Base-by-base conservation (phyloP, 2,113 vertebrate genomes). In the Macrotis lagotis region DNA sequence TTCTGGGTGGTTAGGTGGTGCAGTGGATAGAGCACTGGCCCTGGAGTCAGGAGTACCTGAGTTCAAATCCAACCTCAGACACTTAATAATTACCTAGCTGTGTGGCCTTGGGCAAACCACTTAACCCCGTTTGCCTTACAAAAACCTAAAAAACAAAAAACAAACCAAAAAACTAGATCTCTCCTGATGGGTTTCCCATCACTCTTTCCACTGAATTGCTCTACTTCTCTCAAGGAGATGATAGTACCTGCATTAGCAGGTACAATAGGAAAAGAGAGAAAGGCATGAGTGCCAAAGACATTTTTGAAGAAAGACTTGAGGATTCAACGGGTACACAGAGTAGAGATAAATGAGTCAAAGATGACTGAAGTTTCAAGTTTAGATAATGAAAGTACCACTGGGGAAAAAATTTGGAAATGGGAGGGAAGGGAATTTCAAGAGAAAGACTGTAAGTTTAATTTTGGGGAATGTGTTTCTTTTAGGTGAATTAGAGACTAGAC, bases 181-280 rank as follows among this genome's bases (percentile, higher is more conserved):
- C 55, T 66, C 28, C 55, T 24, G 66, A 83, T 16, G 44, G 16
- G 7, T 83, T 83, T 83, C 66, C n/a, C 66, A 83, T 83, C 1
- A 44, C n/a, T 83, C 66, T 44, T 83, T 44, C 24, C 16, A 74
- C n/a, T 44, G 44, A 0, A 22, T 83, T 44, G n/a, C 16, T 44
- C 6, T 5, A 3, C 66, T 16, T 83, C 16, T 83, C n/a, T 83
- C 44, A 83, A 44, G 37, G 37, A 19, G 25, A 74, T 37, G 16
- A 44, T 44, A 44, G 37, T 22, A 6, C 16, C 16, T 44, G 66
- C 25, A 6, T 0, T 22, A 31, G 0, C 2, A 0, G 14, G 3
- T 25, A 22, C 48, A 66, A 28, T 44, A 31, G 48, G 1, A 12
- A 55, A 37, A 48, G 37, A 89, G 88, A 22, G 25, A 19, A 7